phyloP scores from a whole-genome alignment of 2,797 vertebrate genomes.

The Chaunax sp. region DNA sequence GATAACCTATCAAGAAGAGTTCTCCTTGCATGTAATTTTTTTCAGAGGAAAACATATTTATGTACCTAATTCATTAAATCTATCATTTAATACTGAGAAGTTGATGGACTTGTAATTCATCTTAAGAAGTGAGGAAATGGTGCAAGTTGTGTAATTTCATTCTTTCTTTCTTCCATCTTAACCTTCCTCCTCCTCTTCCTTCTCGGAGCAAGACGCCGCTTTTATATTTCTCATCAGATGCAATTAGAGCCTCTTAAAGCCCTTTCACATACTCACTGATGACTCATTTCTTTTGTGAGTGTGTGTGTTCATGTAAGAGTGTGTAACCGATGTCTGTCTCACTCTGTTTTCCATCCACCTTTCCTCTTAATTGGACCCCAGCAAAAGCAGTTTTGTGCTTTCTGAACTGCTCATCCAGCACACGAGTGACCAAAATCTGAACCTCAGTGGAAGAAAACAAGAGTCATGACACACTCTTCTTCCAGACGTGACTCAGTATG shows the following conservation, averaged over 20 bases:
- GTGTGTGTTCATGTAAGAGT: slow-evolving; percentile 12
- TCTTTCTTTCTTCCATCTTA: slow-evolving; percentile 52
- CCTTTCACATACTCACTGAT: slow-evolving; percentile 70
- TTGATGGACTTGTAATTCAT: slow-evolving; percentile 47
- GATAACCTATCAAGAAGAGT: slow-evolving; percentile 38
- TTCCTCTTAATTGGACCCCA: slow-evolving; percentile 35
- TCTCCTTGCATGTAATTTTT: slow-evolving; percentile 32
- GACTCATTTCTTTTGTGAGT: slow-evolving; percentile 68
- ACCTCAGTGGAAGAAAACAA: slow-evolving; percentile 21
- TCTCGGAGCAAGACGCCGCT: slow-evolving; percentile 63
- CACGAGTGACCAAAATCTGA: slow-evolving; percentile 59
- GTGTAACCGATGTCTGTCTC: slow-evolving; percentile 27
- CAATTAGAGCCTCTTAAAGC: slow-evolving; percentile 77
- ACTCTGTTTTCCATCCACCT: slow-evolving; percentile 56
- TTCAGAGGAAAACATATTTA: slow-evolving; percentile 19
- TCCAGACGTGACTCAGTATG: slow-evolving; percentile 74
- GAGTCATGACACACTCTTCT: slow-evolving; percentile 64
- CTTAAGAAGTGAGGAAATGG: slow-evolving; percentile 43
- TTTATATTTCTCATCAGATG: slow-evolving; percentile 76
- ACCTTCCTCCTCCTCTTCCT: slow-evolving; percentile 55
- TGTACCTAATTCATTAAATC: slow-evolving; percentile 19
- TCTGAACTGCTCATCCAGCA: slow-evolving; percentile 23
- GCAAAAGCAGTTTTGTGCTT: slow-evolving; percentile 31
- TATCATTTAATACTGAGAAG: slow-evolving; percentile 45
- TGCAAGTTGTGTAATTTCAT: slow-evolving; percentile 47